Evolutionary conservation across 2,797 vertebrate genomes (phyloP).

Genomic region (Pterois miles): DNA sequence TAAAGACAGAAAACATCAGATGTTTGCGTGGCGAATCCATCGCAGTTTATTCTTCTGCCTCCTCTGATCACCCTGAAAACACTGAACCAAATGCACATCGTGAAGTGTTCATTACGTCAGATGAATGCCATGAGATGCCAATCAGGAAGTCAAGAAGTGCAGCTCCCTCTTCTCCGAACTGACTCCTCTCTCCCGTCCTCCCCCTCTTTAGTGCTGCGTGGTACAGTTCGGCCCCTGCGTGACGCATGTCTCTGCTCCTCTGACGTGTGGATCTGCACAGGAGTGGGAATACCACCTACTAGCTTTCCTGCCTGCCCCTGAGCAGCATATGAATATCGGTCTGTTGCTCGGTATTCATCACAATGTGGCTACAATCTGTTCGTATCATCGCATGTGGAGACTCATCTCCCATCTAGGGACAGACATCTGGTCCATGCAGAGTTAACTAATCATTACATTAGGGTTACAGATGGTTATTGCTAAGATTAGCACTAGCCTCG

Average conservation of each 20-base stretch:
- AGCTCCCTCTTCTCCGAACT: constrained; percentile 12
- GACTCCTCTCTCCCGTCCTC: constrained; percentile 14
- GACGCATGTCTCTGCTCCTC: constrained; percentile 55
- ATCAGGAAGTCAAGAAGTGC: constrained; percentile 9
- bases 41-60: neutral
- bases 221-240: constrained; percentile 24
- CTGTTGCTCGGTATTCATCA: constrained; percentile 34
- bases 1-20: neutral
- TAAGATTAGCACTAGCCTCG: neutral
- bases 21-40: neutral
- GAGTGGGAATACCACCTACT: constrained; percentile 41
- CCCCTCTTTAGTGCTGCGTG: neutral
- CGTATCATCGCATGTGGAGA: neutral
- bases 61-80: neutral
- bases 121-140: constrained; percentile 40
- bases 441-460: no score
- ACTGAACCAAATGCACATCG: neutral
- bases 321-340: constrained; percentile 43
- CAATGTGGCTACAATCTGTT: neutral
- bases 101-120: neutral
- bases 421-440: no score
- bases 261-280: constrained; percentile 50
- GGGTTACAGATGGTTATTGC: no score
- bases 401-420: no score
- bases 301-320: constrained; percentile 11